A percentile compares a stretch with the other conserved stretches of the same genome.
phyloP scores from a whole-genome alignment of 2,113 vertebrate genomes.

The Cottus gobio region DNA sequence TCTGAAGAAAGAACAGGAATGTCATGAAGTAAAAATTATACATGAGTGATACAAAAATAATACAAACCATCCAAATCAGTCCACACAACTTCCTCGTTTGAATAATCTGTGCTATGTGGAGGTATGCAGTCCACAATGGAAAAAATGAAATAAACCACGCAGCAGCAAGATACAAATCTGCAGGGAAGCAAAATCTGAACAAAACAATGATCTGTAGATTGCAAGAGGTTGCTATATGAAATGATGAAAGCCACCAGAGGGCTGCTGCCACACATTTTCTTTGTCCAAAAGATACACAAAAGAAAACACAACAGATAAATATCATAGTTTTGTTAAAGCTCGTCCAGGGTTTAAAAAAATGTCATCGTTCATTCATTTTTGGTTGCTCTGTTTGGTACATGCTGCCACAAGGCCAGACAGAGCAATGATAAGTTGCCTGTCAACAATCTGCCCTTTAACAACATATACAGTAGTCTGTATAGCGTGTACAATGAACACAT shows the following conservation, averaged over 20 bases:
- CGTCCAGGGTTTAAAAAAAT: not conserved
- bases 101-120: not conserved
- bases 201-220: not conserved
- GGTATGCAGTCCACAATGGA: not conserved
- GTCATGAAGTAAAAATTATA: not conserved
- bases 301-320: not conserved
- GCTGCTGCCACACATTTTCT: not conserved
- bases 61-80: not conserved
- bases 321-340: not conserved
- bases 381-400: not conserved
- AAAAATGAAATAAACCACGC: not conserved
- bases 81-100: not conserved
- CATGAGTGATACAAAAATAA: not conserved
- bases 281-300: not conserved
- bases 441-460: not conserved
- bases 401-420: not conserved
- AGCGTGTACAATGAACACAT: not conserved
- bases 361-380: too few relatives aligned
- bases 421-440: not conserved
- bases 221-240: not conserved
- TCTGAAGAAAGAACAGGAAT: not conserved
- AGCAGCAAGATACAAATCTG: not conserved
- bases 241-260: constrained; percentile 1
- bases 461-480: not conserved
- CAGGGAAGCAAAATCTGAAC: not conserved